These are phyloP conservation scores for Hemicordylus capensis DNA, from an alignment of 2,113 vertebrate genomes.

Conservation along the genomic window DNA sequence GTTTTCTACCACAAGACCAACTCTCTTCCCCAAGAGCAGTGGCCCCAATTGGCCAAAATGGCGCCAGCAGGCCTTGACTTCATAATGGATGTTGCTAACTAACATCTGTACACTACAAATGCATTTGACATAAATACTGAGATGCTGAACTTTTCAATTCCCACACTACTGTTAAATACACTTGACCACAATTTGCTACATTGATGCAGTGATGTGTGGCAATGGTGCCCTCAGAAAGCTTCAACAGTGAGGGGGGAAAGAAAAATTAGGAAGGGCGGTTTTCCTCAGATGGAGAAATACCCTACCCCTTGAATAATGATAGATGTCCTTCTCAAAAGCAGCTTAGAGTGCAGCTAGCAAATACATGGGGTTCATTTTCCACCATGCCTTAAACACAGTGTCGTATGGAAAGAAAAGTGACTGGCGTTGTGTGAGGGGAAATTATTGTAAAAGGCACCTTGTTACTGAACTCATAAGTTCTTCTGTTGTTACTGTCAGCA, in stretches of 20 bases:
- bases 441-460: conserved; percentile 46
- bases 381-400: conserved; percentile 35
- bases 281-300: background rate
- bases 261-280: background rate
- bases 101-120: background rate
- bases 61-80: background rate
- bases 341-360: conserved; percentile 50
- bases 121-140: background rate
- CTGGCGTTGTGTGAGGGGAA: background rate
- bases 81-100: background rate
- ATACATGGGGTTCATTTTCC: conserved; percentile 32
- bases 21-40: no score
- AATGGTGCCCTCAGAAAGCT: background rate
- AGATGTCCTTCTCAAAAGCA: conserved; percentile 3
- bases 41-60: background rate
- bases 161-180: no score
- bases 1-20: no score
- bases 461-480: conserved; percentile 18
- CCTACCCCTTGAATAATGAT: conserved; percentile 20
- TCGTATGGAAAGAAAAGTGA: conserved; percentile 48
- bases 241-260: background rate
- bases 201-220: background rate
- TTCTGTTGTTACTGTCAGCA: conserved; percentile 44
- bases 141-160: no score
- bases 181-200: no score